Evolutionary conservation across 30 jellyfish, hydroid and myxozoan genomes (phyloP).

Genomic region (Hydractinia symbiolongicarpus): DNA sequence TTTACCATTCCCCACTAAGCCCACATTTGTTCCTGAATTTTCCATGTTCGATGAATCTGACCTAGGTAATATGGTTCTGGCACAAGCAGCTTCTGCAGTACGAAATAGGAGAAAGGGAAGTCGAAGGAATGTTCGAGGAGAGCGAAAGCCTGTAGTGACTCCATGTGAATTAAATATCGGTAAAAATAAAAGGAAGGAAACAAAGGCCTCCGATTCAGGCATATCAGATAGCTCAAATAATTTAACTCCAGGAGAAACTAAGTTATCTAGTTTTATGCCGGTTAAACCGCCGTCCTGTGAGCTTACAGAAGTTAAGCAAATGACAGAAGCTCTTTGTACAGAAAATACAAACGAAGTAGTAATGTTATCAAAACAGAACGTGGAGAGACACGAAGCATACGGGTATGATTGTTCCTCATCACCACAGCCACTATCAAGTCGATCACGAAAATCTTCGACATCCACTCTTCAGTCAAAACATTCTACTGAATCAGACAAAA

Average conservation of each 20-base stretch:
- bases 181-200: constrained; percentile 1
- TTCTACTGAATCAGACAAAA: not conserved
- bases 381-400: no score
- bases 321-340: no score
- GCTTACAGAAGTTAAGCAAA: not conserved
- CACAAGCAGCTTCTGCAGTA: constrained; percentile 78
- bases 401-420: no score
- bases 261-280: not conserved
- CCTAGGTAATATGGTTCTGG: constrained; percentile 46
- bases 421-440: not conserved
- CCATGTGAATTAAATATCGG: not conserved
- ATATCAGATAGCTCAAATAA: constrained; percentile 4
- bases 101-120: constrained; percentile 68
- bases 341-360: no score
- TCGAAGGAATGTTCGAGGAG: constrained; percentile 17
- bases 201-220: not conserved
- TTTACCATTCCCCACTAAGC: constrained; percentile 16
- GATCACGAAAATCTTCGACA: constrained; percentile 5
- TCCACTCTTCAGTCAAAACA: constrained; percentile 2
- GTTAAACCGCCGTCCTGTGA: not conserved
- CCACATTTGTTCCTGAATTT: constrained; percentile 29
- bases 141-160: not conserved
- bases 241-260: not conserved
- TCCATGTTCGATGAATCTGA: constrained; percentile 33
- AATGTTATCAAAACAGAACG: no score